These are phyloP conservation scores for Artemia sp. DNA, from an alignment of 2,888 invertebrate genomes.

Conservation along the genomic window DNA sequence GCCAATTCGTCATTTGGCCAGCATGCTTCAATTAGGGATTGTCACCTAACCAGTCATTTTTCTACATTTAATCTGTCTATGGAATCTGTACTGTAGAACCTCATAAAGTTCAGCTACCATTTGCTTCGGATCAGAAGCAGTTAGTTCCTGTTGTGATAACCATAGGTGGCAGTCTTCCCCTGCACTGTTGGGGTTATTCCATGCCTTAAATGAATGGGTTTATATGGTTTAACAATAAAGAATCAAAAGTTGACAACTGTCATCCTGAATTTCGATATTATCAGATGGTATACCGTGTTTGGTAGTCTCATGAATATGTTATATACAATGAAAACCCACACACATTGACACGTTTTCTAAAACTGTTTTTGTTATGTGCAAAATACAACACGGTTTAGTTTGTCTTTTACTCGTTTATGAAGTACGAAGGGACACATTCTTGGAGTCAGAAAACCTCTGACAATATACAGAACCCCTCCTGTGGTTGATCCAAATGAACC, in stretches of 20 bases:
- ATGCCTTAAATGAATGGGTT: slow-evolving; percentile 14
- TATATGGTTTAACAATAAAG: slow-evolving; percentile 9
- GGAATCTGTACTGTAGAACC: neutral
- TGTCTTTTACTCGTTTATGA: no score
- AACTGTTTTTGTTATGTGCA: no score
- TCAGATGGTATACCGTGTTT: neutral
- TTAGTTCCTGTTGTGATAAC: neutral
- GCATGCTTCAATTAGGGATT: slow-evolving; percentile 14
- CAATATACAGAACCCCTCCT: no score
- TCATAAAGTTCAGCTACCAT: slow-evolving; percentile 14
- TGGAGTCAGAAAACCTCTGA: no score
- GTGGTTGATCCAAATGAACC: no score
- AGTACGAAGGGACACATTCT: no score
- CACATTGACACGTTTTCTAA: no score
- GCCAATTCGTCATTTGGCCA: slow-evolving; percentile 2
- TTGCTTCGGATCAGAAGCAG: slow-evolving; percentile 13
- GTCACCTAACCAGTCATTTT: slow-evolving; percentile 14
- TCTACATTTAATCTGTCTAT: neutral
- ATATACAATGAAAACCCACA: neutral
- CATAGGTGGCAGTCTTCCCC: slow-evolving; percentile 5
- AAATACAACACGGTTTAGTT: no score
- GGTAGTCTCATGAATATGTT: slow-evolving; percentile 2
- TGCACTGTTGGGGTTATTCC: neutral
- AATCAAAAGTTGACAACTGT: slow-evolving; percentile 15
- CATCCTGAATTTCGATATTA: neutral